Evolutionary conservation across 2,888 invertebrate genomes (phyloP), one percentile per base, ranked within the genome.

Genomic region (Dasysyrphus albostriatus): DNA sequence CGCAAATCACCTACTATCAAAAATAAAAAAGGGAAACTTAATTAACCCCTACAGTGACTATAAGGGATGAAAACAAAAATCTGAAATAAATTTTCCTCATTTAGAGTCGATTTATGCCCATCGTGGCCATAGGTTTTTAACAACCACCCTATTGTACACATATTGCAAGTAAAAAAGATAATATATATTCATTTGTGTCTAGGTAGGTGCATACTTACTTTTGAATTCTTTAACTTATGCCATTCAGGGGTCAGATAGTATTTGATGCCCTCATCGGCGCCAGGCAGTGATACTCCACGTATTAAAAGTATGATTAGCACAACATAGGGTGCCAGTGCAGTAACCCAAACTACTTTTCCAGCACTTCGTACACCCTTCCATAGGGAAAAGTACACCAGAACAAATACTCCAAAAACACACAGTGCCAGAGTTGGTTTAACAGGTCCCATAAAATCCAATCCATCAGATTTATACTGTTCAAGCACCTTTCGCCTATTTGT

Each of bases 261-360:
- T 78, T 95, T 94, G 88, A 98, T 98, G 49, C 98, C 98, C 89
- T 96, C 95, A 12, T 94, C 94, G 0, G 98, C 97, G 9, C 98
- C 98, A 0, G 97, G 97, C 70, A 98, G 93, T 0, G 97, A 96
- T 10, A 97, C 96, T 9, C 98, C 98, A 74, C 97, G 94, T 34
- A 96, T 94, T 70, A 98, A 93, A 34, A 98, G 94, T 88, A 98
- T 98, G 88, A 98, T 94, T 54, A 98, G 94, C 42, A 98, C 98
- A 34, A 97, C 95, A 92, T 98, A 98, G 0, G 98, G 98, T 47
- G 98, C 97, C 82, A 98, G 93, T 3, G 98, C 98, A 29, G 98
- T 98, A 82, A 98, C 95, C 98, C 98, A 98, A 72, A 98, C 98
- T 82, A 97, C 98, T 95, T 98, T 98, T 89, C 98, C 98, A 59